phyloP scores from a whole-genome alignment of 2,113 vertebrate species.

The Ceyx melanurus region DNA sequence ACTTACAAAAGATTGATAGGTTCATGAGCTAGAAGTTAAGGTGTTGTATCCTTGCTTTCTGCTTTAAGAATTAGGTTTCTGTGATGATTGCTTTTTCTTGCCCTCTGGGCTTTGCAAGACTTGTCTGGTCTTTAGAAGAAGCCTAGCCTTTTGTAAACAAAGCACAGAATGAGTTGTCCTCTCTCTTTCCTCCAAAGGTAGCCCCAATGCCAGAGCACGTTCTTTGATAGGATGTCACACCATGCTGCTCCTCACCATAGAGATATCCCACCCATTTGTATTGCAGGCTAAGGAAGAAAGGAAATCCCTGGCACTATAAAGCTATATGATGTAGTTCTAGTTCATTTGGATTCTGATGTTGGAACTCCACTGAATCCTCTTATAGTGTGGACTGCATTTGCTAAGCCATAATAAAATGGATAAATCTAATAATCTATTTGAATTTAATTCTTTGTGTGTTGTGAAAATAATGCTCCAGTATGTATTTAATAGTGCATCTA shows the following conservation, averaged over 20 bases:
- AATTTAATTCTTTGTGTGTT: not conserved
- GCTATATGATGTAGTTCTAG: not conserved
- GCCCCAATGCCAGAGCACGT: not conserved
- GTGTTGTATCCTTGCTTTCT: not conserved
- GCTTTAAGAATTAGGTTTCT: not conserved
- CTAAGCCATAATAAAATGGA: not conserved
- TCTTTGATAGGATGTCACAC: not conserved
- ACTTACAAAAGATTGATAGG: not conserved
- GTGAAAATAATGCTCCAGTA: slow-evolving; percentile 47
- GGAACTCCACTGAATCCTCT: not conserved
- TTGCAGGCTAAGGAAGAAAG: not conserved
- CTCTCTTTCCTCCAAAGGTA: not conserved
- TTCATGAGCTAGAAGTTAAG: not conserved
- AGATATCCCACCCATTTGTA: not conserved
- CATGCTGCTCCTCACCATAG: not conserved
- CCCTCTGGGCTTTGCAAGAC: not conserved
- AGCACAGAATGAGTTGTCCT: not conserved
- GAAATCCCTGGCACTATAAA: fast-evolving
- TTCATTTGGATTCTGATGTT: not conserved
- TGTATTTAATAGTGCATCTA: slow-evolving; percentile 70
- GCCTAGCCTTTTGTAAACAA: not conserved
- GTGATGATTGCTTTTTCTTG: not conserved
- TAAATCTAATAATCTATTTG: not conserved
- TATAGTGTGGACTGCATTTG: not conserved
- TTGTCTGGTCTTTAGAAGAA: not conserved